phyloP scores from a whole-genome alignment of 2,113 vertebrate genomes.

The Penelope pileata region DNA sequence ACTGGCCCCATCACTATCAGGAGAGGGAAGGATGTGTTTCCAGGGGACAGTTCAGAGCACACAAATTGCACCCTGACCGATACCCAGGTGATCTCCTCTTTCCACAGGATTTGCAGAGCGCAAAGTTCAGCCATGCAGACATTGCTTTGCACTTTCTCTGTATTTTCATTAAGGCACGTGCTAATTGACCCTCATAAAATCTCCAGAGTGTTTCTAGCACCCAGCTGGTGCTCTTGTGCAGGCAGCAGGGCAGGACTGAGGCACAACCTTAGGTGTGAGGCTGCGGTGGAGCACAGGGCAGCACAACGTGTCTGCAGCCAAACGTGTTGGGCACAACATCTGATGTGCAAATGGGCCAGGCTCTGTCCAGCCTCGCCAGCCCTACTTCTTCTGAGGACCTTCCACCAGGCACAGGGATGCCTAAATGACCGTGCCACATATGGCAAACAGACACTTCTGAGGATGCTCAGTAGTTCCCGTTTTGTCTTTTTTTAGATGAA shows the following conservation, averaged over 20 bases:
- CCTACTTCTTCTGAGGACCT: neutral
- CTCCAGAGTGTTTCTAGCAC: neutral
- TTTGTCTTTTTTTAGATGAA: neutral
- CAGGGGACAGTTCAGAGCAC: neutral
- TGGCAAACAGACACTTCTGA: neutral
- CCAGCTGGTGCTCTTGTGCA: neutral
- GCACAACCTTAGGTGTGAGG: accelerated
- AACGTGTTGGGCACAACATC: neutral
- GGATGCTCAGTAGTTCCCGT: neutral
- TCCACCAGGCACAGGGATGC: neutral
- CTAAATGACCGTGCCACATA: neutral
- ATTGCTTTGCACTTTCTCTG: neutral
- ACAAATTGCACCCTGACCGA: neutral
- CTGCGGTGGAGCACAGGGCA: neutral
- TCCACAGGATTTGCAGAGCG: neutral
- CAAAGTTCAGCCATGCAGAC: neutral
- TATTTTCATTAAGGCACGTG: neutral
- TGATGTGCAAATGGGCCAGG: accelerated
- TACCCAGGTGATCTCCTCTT: neutral
- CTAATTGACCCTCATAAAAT: neutral
- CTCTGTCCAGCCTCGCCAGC: neutral
- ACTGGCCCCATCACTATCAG: neutral
- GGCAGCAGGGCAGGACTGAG: neutral
- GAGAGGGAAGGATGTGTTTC: neutral
- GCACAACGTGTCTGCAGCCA: neutral